Evolutionary conservation across 2,888 invertebrate species (phyloP), one percentile per base, ranked within the genome.

Genomic region (Aspidapion aeneum): DNA sequence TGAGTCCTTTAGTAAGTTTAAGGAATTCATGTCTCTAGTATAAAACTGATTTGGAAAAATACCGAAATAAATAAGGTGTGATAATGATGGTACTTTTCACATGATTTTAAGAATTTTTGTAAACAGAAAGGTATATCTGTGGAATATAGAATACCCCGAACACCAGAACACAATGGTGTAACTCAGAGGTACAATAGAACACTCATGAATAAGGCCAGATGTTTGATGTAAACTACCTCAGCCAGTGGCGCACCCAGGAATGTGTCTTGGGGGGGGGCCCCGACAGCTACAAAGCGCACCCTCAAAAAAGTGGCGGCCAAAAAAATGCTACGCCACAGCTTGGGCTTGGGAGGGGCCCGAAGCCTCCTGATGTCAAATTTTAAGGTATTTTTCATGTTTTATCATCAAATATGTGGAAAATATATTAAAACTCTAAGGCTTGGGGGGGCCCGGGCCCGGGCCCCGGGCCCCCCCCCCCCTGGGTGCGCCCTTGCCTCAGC

Each of bases 121-220:
- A 21, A 18, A 22, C 16, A 65, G 9, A 64, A 64, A 49, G 68
- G 68, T 1, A 69, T 70, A 17, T 55, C 56, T 18, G 57, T 68
- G 1, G 57, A 67, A 51, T 67, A 65, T 57, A 69, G 67, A 18
- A 50, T 66, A 16, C 48, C 63, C 9, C 21, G 62, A n/a, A 67
- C 64, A 21, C 64, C 67, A 18, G 57, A 68, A 52, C 66, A 68
- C 56, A 68, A 69, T 62, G 66, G 66, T 12, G 51, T 63, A 18
- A 66, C 68, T 12, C 63, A 68, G 57, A 22, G 63, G 16, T 66
- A 52, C 18, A 68, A 66, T 18, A 52, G 67, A 17, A 64, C 65
- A 18, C 56, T 66, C 18, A 64, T 70, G 66, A 65, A 69, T 21
- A 66, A 62, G 54, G 63, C 68, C 7, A 62, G 69, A 58, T 70